Evolutionary conservation across 2,888 invertebrate genomes (phyloP), one percentile per base, ranked within the genome.

Genomic region (Coenonympha arcania): DNA sequence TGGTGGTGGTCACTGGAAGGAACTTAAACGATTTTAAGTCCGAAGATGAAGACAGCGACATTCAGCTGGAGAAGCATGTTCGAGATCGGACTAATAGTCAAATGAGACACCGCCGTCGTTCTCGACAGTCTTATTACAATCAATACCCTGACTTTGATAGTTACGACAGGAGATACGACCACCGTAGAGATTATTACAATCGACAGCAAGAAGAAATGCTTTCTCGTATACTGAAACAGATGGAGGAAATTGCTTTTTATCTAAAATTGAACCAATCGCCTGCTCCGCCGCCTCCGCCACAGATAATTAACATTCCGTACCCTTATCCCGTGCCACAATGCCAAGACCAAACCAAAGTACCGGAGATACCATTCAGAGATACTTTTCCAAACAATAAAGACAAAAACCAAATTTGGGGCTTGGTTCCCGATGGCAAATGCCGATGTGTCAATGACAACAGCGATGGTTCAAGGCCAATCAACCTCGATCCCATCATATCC

Each of bases 281-380:
- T 3, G 65, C 61, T 8, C 62, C 71, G 2, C 71, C 71, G 0
- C 66, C 63, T 1, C 65, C 69, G n/a, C 76, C 76, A 1, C 78
- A 78, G 44, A 75, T 76, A 2, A 71, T 82, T 46, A 82, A 81
- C 60, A 63, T 84, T 20, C 58, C 78, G 2, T 64, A 81, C 5
- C 66, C 71, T 2, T 71, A 72, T 39, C 69, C 71, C 4, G 57
- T 73, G 0, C 66, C 63, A 5, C 70, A 68, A 40, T 57, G 59
- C 24, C n/a, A 6, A 6, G 20, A 36, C 6, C 5, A n/a, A 5
- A 19, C 19, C 19, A 19, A 11, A 43, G 6, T 11, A 19, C 11
- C 56, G 61, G 2, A 6, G 6, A 1, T 33, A 3, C n/a, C n/a
- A n/a, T n/a, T n/a, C n/a, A 0, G 0, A 1, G 6, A 8, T 31